Evolutionary conservation across 2,888 invertebrate species (phyloP).

Genomic region (Parnassius glacialis): DNA sequence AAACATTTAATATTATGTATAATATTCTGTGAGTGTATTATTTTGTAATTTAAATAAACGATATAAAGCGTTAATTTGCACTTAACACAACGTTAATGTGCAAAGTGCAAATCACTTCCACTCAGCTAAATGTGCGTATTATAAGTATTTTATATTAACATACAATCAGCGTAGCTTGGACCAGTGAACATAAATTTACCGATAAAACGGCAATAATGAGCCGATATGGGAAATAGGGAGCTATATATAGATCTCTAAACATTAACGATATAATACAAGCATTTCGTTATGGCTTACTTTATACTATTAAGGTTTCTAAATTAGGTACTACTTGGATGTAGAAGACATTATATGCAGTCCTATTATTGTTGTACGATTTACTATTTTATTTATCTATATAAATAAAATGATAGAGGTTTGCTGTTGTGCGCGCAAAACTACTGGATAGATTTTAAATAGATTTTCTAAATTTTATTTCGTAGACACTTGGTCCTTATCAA

Average conservation of each 20-base stretch:
- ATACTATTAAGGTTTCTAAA: too few relatives aligned
- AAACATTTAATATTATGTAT: background rate
- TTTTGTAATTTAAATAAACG: conserved; percentile 30
- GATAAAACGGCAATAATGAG: conserved; percentile 2
- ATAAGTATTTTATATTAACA: background rate
- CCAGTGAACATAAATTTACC: conserved; percentile 1
- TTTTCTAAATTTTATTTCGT: too few relatives aligned
- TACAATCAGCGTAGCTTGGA: conserved; percentile 3
- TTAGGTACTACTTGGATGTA: too few relatives aligned
- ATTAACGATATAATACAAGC: too few relatives aligned
- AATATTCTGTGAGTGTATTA: conserved; percentile 21
- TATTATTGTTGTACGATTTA: too few relatives aligned
- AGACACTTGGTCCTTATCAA: too few relatives aligned
- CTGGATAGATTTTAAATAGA: too few relatives aligned
- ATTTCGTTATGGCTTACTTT: too few relatives aligned
- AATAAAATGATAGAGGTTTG: too few relatives aligned
- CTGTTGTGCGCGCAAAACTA: too few relatives aligned
- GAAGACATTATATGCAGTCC: too few relatives aligned
- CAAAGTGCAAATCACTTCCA: conserved; percentile 6
- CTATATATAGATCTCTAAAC: background rate
- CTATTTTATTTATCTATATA: too few relatives aligned
- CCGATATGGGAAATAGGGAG: background rate
- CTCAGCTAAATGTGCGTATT: background rate
- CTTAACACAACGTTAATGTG: background rate
- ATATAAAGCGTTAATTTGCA: background rate